These are phyloP conservation scores for Eudasyphora cyanicolor DNA, from an alignment of 2,888 invertebrate genomes.

Conservation along the genomic window DNA sequence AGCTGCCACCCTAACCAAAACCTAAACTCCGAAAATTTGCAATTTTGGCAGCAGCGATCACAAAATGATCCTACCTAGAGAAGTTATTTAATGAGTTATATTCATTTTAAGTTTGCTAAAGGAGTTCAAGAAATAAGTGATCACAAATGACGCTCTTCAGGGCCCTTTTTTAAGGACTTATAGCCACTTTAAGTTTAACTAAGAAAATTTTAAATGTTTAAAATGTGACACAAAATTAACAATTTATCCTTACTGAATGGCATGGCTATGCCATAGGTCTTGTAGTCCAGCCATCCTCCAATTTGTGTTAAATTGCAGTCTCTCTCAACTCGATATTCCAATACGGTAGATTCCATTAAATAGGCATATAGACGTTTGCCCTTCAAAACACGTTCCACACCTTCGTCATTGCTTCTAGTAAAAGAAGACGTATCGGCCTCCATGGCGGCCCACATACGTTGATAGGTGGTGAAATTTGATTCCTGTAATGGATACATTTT, in stretches of 20 bases:
- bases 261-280: slow-evolving; percentile 96
- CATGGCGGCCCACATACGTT: slow-evolving; percentile 96
- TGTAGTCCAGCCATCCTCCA: slow-evolving; percentile 91
- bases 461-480: slow-evolving; percentile 93
- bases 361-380: slow-evolving; percentile 93
- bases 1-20: no score
- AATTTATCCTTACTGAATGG: slow-evolving; percentile 88
- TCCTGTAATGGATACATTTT: slow-evolving; percentile 82
- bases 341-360: slow-evolving; percentile 96
- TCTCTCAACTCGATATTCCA: slow-evolving; percentile 94
- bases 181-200: no score
- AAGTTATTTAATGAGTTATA: no score
- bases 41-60: no score
- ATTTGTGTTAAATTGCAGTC: slow-evolving; percentile 92
- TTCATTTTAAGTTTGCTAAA: no score
- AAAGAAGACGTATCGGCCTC: slow-evolving; percentile 90
- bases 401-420: slow-evolving; percentile 90
- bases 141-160: no score
- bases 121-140: no score
- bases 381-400: slow-evolving; percentile 90
- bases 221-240: no score
- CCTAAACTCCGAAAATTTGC: no score
- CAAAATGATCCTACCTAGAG: no score
- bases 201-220: no score
- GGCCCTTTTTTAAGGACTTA: no score